Conservation (phyloP, 2,888 invertebrate species). For the Agapostemon virescens region DNA sequence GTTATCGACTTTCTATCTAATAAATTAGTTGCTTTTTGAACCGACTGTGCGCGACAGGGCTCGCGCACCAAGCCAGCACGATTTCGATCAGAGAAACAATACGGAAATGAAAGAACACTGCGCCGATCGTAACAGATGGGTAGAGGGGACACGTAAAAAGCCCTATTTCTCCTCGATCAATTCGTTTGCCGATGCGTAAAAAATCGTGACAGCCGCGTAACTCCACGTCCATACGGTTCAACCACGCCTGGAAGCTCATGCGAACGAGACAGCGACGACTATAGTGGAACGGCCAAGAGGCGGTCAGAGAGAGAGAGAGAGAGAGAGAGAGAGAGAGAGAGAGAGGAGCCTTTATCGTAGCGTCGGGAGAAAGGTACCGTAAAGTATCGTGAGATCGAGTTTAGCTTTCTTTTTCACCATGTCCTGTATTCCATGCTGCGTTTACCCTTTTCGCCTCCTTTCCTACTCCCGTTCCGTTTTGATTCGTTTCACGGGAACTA, state of each 20-base stretch:
- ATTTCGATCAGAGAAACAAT: conserved; percentile 14
- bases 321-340: not conserved
- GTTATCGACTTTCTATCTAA: not conserved
- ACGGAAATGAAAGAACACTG: conserved; percentile 22
- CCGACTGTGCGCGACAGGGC: not conserved
- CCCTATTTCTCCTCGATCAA: conserved; percentile 35
- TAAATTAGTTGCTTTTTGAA: not conserved
- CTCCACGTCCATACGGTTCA: not conserved
- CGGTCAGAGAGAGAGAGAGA: not conserved
- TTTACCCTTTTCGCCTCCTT: conserved; percentile 38
- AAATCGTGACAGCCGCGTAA: conserved; percentile 28
- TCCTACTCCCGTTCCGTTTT: conserved; percentile 20
- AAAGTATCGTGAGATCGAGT: conserved; percentile 51
- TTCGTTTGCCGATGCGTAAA: conserved; percentile 36
- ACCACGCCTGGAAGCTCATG: not conserved
- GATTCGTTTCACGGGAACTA: not conserved
- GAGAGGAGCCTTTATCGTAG: conserved; percentile 24
- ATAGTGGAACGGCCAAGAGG: not conserved
- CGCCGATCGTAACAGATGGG: not conserved
- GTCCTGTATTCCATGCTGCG: conserved; percentile 14
- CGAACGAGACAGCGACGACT: not conserved
- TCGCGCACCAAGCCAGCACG: not conserved
- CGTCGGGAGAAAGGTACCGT: conserved; percentile 62
- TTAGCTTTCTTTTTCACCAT: conserved; percentile 52
- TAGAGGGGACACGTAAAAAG: not conserved